Conservation (phyloP, 2,113 vertebrate genomes). For the Callaeas wilsoni region DNA sequence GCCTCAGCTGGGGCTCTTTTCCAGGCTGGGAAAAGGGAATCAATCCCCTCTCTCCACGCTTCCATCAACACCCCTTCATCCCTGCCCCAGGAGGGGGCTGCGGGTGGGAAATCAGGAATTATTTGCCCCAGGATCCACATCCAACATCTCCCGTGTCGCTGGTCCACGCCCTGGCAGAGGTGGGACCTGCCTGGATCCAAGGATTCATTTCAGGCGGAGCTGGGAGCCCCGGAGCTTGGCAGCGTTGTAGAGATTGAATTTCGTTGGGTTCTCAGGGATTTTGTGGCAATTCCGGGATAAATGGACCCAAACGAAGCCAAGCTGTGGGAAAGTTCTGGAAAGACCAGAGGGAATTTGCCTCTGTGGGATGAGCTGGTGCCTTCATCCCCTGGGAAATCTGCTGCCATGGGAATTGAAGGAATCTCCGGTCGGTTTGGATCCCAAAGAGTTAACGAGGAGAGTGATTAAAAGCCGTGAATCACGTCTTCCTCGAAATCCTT, state of each 20-base stretch:
- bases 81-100: neutral
- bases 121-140: neutral
- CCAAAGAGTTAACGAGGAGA: neutral
- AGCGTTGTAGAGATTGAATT: fast-evolving
- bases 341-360: neutral
- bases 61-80: neutral
- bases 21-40: neutral
- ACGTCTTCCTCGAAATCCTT: neutral
- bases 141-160: neutral
- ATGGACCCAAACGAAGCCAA: neutral
- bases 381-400: neutral
- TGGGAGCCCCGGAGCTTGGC: neutral
- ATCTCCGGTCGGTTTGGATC: neutral
- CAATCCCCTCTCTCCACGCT: neutral
- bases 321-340: neutral
- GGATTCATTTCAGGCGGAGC: fast-evolving
- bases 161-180: neutral
- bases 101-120: neutral
- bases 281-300: neutral
- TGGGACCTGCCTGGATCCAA: neutral
- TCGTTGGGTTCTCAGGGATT: neutral
- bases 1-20: neutral
- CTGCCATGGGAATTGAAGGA: neutral
- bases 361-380: neutral
- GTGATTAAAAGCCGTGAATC: neutral